Evolutionary conservation across 1,140 invertebrate genomes (phyloP).

Genomic region (Scaptomyza pallida): DNA sequence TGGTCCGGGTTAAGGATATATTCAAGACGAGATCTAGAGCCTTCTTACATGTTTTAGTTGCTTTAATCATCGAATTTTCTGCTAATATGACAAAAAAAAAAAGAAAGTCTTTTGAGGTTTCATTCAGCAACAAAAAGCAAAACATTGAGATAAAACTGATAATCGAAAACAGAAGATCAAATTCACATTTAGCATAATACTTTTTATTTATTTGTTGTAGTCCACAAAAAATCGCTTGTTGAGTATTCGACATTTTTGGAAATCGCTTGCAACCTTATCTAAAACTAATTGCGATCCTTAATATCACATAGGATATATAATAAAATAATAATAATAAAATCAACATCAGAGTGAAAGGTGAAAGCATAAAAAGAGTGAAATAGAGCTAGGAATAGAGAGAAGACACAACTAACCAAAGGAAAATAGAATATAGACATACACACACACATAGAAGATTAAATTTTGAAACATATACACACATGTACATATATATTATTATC

Average conservation of each 20-base stretch:
- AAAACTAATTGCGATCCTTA: too few relatives aligned
- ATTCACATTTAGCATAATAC: constrained; percentile 27
- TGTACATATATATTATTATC: constrained; percentile 36
- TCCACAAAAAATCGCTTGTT: constrained; percentile 3
- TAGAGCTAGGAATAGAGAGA: background rate
- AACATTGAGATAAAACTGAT: background rate
- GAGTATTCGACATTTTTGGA: constrained; percentile 44
- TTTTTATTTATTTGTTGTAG: constrained; percentile 35
- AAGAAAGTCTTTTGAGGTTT: too few relatives aligned
- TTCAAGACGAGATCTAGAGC: too few relatives aligned
- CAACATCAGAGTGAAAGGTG: constrained; percentile 2
- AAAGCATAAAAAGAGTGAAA: constrained; percentile 6
- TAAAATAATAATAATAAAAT: constrained; percentile 1
- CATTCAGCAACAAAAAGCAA: too few relatives aligned
- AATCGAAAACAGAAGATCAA: background rate
- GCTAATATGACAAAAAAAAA: too few relatives aligned
- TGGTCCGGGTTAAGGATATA: too few relatives aligned
- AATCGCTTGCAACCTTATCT: constrained; percentile 1
- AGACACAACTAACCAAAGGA: constrained; percentile 13
- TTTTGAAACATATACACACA: constrained; percentile 20
- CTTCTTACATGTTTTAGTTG: too few relatives aligned
- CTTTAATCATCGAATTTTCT: too few relatives aligned
- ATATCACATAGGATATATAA: background rate
- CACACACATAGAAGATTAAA: constrained; percentile 1
- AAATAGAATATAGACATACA: constrained; percentile 34